Conservation (phyloP, 1,140 invertebrate genomes). For the Bombus cullumanus region DNA sequence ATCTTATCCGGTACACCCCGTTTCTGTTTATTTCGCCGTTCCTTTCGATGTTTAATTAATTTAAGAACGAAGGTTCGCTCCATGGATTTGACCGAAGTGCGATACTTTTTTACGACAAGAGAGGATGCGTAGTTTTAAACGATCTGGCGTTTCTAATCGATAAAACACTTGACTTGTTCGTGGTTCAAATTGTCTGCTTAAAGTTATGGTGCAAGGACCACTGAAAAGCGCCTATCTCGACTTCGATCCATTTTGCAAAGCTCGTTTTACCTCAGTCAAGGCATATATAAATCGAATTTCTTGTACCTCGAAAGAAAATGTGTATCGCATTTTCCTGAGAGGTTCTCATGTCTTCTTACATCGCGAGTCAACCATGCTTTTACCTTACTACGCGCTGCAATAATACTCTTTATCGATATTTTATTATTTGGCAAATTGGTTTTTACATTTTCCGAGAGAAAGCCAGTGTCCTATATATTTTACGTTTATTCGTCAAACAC, state of each 20-base stretch:
- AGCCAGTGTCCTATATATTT: background rate
- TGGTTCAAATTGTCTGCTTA: background rate
- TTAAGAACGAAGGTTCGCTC: background rate
- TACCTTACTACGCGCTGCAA: background rate
- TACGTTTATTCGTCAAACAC: background rate
- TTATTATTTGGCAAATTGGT: background rate
- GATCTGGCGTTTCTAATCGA: too few species aligned
- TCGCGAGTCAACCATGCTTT: background rate
- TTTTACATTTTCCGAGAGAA: background rate
- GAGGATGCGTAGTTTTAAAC: background rate
- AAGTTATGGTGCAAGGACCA: background rate
- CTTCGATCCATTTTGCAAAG: constrained; percentile 10
- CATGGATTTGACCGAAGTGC: background rate
- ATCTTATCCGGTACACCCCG: background rate
- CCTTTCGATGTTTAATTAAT: background rate
- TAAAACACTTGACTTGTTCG: background rate
- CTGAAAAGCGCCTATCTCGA: background rate
- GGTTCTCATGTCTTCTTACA: background rate
- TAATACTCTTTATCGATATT: background rate
- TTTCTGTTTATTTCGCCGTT: background rate
- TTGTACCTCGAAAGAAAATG: background rate
- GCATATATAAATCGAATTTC: constrained; percentile 27
- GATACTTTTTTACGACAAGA: background rate
- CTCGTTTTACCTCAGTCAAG: constrained; percentile 4
- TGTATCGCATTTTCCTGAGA: background rate